Percentiles rank a stretch among this genome's conserved stretches.
phyloP scores from a whole-genome alignment of 2,113 vertebrate species.

The Ornithorhynchus anatinus region DNA sequence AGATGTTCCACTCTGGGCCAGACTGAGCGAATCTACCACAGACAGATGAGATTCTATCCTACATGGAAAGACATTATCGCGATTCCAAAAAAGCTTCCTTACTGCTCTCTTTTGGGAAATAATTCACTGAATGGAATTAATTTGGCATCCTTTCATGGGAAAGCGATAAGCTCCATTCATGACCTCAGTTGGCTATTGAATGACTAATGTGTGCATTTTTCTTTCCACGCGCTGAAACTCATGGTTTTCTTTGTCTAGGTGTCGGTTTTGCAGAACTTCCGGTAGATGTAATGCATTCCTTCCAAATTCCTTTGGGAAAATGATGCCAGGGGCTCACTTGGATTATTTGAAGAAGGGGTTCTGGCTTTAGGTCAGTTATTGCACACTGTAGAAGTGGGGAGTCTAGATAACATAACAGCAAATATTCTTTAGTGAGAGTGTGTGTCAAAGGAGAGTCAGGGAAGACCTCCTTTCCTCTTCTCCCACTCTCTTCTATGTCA shows the following conservation, averaged over 20 bases:
- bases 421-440: not conserved
- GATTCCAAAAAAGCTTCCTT: no score
- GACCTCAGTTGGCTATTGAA: constrained; percentile 24
- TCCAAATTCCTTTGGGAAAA: constrained; percentile 30
- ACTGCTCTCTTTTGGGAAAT: no score
- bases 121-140: no score
- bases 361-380: not conserved
- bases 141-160: no score
- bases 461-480: not conserved
- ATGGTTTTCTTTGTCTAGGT: constrained; percentile 17
- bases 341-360: constrained; percentile 39
- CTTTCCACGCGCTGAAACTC: constrained; percentile 32
- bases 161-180: not conserved
- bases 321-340: constrained; percentile 18
- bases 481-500: no score
- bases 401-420: not conserved
- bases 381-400: constrained; percentile 7
- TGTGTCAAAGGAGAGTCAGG: not conserved
- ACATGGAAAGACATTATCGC: no score
- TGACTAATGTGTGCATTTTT: constrained; percentile 45
- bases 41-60: no score
- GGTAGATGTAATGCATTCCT: constrained; percentile 9
- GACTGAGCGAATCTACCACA: no score
- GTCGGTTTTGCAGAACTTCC: constrained; percentile 14
- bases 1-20: no score